These are phyloP conservation scores for Venturia canescens DNA, from an alignment of 1,140 invertebrate species.

Conservation along the genomic window DNA sequence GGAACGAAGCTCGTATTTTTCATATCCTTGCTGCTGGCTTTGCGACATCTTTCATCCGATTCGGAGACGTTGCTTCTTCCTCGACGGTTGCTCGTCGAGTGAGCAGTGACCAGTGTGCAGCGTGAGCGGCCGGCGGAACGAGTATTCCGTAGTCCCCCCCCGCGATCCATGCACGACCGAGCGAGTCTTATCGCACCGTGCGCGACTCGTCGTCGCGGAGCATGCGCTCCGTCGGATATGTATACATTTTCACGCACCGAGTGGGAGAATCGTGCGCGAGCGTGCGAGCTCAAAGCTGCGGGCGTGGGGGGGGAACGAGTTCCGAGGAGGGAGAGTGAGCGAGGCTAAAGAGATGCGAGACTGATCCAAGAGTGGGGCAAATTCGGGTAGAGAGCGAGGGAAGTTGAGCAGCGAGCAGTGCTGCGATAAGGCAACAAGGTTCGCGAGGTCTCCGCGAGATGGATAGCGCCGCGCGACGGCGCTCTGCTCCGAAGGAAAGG, in stretches of 20 bases:
- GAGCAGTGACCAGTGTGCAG: neutral
- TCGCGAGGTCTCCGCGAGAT: conserved; percentile 67
- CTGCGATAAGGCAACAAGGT: conserved; percentile 50
- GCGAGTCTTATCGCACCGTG: neutral
- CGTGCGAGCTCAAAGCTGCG: neutral
- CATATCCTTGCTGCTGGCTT: too few species aligned
- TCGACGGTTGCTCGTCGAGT: neutral
- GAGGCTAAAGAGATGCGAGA: neutral
- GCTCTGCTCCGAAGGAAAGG: conserved; percentile 29
- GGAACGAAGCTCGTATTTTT: too few species aligned
- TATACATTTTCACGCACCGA: neutral
- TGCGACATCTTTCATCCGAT: too few species aligned
- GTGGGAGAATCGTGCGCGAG: conserved; percentile 16
- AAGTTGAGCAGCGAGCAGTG: conserved; percentile 25
- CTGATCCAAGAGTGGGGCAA: neutral
- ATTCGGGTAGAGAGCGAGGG: conserved; percentile 34
- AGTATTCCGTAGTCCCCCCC: too few species aligned
- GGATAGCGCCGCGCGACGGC: conserved; percentile 67
- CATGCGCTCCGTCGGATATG: conserved; percentile 27
- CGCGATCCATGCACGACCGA: too few species aligned
- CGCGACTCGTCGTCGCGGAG: neutral
- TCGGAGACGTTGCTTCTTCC: too few species aligned
- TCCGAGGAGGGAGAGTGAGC: conserved; percentile 13
- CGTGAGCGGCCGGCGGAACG: neutral
- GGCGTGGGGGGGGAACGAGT: neutral